These are phyloP conservation scores for Pachliopta kotzebuea DNA, from an alignment of 2,888 invertebrate genomes.

Conservation along the genomic window DNA sequence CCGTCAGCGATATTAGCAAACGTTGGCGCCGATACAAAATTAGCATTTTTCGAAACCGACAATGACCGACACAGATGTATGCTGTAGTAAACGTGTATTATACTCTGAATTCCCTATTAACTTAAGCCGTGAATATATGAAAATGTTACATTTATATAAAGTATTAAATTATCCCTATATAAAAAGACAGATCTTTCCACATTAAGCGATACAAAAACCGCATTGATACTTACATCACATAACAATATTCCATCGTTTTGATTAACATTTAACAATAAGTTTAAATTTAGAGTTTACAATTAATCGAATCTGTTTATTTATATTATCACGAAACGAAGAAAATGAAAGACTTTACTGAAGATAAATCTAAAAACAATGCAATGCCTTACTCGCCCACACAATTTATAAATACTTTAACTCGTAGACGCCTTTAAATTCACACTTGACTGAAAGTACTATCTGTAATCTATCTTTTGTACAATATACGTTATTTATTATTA, in stretches of 20 bases:
- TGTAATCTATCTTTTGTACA: slow-evolving; percentile 15
- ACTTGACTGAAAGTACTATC: slow-evolving; percentile 17
- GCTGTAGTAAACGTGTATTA: slow-evolving; percentile 15
- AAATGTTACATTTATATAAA: not conserved
- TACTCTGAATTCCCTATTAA: not conserved
- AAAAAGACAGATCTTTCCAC: not conserved
- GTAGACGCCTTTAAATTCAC: slow-evolving; percentile 21
- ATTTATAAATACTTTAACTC: slow-evolving; percentile 9
- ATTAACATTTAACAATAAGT: not conserved
- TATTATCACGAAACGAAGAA: not conserved
- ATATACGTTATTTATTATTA: slow-evolving; percentile 18
- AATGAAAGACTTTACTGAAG: slow-evolving; percentile 1
- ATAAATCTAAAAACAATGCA: slow-evolving; percentile 19
- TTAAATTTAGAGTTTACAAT: not conserved
- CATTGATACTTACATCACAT: not conserved
- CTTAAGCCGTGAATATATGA: not conserved
- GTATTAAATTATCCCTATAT: not conserved
- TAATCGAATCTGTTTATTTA: slow-evolving; percentile 6
- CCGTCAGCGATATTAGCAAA: not conserved
- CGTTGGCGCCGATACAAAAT: slow-evolving; percentile 22
- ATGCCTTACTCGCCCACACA: slow-evolving; percentile 14
- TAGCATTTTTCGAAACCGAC: slow-evolving; percentile 25
- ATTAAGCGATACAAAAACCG: not conserved
- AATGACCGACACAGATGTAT: slow-evolving; percentile 25
- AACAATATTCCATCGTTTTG: not conserved